A percentile compares a stretch with the other conserved stretches of the same genome.
phyloP scores from a whole-genome alignment of 1,140 invertebrate genomes.

The Drosophila ficusphila region DNA sequence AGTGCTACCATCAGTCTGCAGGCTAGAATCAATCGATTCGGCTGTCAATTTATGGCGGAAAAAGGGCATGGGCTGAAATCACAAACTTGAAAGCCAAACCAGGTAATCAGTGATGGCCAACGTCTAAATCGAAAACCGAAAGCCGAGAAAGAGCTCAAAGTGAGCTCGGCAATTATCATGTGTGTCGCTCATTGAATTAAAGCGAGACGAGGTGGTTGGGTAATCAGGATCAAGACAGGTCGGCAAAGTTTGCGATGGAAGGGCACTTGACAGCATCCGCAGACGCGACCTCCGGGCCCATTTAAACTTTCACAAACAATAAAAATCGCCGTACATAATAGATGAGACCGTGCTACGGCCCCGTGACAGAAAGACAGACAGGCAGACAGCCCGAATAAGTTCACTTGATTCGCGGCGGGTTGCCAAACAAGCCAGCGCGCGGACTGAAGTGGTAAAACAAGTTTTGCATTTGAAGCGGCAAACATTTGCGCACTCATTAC shows the following conservation, averaged over 20 bases:
- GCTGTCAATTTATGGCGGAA: constrained; percentile 31
- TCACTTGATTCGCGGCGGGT: constrained; percentile 22
- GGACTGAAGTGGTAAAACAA: not conserved
- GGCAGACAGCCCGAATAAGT: constrained; percentile 31
- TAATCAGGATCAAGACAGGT: constrained; percentile 7
- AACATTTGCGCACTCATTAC: constrained; percentile 55
- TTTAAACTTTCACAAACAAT: constrained; percentile 66
- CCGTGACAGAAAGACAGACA: constrained; percentile 46
- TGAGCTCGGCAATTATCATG: constrained; percentile 41
- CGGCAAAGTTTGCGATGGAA: constrained; percentile 29
- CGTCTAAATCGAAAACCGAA: not conserved
- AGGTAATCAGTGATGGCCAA: not conserved
- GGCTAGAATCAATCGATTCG: constrained; percentile 39
- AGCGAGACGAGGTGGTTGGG: not conserved
- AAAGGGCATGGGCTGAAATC: constrained; percentile 11
- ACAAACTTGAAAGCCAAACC: constrained; percentile 25
- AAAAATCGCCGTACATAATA: constrained; percentile 63
- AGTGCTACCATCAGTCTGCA: constrained; percentile 27
- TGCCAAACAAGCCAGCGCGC: not conserved
- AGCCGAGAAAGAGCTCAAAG: constrained; percentile 8
- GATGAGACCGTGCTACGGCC: constrained; percentile 45
- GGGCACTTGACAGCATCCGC: constrained; percentile 44
- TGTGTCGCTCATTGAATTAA: constrained; percentile 27
- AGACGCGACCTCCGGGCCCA: constrained; percentile 28
- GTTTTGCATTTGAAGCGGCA: constrained; percentile 41